phyloP scores from a whole-genome alignment of 2,113 vertebrate species.

The Sminthopsis crassicaudata region DNA sequence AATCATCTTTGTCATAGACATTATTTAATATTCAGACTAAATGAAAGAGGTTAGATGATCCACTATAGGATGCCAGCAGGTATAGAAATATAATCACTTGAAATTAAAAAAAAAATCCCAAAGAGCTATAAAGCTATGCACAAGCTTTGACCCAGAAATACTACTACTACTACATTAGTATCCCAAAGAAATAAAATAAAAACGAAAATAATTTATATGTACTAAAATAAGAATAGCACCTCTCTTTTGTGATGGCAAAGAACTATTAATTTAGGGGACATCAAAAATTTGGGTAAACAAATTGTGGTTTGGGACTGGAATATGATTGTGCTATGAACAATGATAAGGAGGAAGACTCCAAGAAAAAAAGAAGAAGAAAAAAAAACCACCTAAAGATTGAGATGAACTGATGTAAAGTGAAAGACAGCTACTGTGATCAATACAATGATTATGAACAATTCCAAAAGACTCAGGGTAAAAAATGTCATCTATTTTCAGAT shows the following conservation, averaged over 20 bases:
- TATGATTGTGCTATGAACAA: not conserved
- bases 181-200: too few relatives aligned
- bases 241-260: not conserved
- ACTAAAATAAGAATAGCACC: not conserved
- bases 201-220: not conserved
- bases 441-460: not conserved
- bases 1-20: too few relatives aligned
- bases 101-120: too few relatives aligned
- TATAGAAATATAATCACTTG: too few relatives aligned
- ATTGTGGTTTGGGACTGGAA: not conserved
- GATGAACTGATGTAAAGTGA: not conserved
- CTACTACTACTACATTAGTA: too few relatives aligned
- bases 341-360: not conserved
- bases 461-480: not conserved
- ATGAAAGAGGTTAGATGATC: too few relatives aligned
- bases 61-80: too few relatives aligned
- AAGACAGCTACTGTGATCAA: not conserved
- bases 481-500: not conserved
- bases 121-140: too few relatives aligned
- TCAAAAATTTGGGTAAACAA: not conserved
- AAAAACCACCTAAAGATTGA: not conserved
- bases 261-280: too few relatives aligned
- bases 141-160: too few relatives aligned
- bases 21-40: too few relatives aligned
- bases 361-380: not conserved